Base-by-base conservation (phyloP, 2,888 invertebrate genomes). In the Drosophila trichaetosa region DNA sequence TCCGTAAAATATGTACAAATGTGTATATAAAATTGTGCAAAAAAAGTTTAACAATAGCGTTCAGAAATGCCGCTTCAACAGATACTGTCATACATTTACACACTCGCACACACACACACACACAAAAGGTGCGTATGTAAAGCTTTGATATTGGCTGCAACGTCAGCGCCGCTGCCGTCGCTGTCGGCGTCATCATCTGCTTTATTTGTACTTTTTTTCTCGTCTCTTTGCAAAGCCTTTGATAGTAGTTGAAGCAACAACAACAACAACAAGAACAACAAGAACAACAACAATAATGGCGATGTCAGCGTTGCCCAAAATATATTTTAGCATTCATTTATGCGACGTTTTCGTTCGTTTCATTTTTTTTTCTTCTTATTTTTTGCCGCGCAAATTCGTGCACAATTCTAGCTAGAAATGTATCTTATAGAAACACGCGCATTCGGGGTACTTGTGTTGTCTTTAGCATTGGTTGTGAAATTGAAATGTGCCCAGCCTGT, bases 251-350 rank as follows among this genome's bases (percentile, higher is more conserved):
- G 70, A 62, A 81, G 71, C 67, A 85, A 54, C 73, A 73, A 76
- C 70, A 80, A 76, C 67, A 79, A 76, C 69, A 85, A 58, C 68
- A 73, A 27, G 27, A 79, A 76, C 69, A 85, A 58, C 68, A 73
- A 27, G 27, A 27, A 74, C 70, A 82, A 76, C 65, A 80, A 78
- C 69, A 80, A 73, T 67, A 77, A 72, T 72, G 70, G 62, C 83
- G 60, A 65, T 74, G 68, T 66, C 66, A 60, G 65, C 75, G 38
- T 49, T 54, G 74, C 74, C 87, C 61, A 82, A 82, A 89, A 51
- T 85, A 84, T 85, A 82, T 85, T 85, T 85, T 69, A 82, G 82
- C 85, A 85, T 85, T 85, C 88, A 89, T 89, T 80, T 85, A 89
- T 89, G 85, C 89, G 84, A 81, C 69, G 66, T 51, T 46, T 70